A percentile compares a stretch with the other conserved stretches of the same genome.
Evolutionary conservation across 2,888 invertebrate genomes (phyloP).

Genomic region (Lepidocyrtoides sp.): DNA sequence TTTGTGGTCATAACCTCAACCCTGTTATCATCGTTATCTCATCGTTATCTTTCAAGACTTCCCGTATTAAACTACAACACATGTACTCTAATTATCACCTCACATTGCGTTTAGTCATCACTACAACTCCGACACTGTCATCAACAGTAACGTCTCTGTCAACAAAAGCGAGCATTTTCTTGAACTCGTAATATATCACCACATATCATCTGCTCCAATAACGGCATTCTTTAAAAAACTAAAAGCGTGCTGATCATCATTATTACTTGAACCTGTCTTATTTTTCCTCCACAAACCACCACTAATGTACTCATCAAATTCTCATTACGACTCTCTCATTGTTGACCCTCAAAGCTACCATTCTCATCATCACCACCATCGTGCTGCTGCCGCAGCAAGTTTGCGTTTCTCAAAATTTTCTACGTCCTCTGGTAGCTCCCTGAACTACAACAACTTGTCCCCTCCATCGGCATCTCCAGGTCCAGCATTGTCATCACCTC

Average conservation of each 20-base stretch:
- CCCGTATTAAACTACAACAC: background rate
- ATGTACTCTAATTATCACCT: slow-evolving; percentile 23
- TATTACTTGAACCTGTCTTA: background rate
- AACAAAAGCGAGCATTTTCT: background rate
- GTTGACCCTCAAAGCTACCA: slow-evolving; percentile 73
- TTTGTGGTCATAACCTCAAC: background rate
- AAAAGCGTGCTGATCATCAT: slow-evolving; percentile 20
- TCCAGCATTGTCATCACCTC: slow-evolving; percentile 65
- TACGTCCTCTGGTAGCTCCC: slow-evolving; percentile 33
- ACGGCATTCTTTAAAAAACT: background rate
- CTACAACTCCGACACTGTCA: background rate
- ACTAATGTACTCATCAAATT: slow-evolving; percentile 81
- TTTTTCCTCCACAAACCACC: background rate
- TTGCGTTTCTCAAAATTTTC: slow-evolving; percentile 54
- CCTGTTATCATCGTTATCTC: background rate
- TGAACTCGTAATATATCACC: no score
- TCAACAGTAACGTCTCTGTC: background rate
- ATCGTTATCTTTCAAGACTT: background rate
- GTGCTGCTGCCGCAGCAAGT: slow-evolving; percentile 31
- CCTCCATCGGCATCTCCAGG: slow-evolving; percentile 66
- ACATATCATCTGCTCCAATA: background rate
- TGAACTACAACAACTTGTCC: slow-evolving; percentile 64
- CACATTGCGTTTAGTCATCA: slow-evolving; percentile 5
- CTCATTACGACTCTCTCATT: slow-evolving; percentile 77
- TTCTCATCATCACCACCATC: slow-evolving; percentile 26